phyloP scores from a whole-genome alignment of 2,888 invertebrate species.

The Oscheius sp. region DNA sequence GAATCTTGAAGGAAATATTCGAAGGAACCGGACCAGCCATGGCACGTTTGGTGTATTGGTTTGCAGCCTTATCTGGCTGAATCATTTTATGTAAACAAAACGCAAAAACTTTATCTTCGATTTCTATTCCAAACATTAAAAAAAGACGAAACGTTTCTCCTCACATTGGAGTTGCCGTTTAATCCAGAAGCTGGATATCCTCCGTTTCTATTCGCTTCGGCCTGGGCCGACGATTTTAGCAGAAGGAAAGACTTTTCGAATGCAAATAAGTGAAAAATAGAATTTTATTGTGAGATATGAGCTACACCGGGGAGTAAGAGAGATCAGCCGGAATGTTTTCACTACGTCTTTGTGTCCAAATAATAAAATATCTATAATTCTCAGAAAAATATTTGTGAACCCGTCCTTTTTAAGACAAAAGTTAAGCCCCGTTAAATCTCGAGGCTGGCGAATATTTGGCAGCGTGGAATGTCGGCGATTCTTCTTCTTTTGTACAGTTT shows the following conservation, averaged over 20 bases:
- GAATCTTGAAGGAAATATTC: not conserved
- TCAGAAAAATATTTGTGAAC: not conserved
- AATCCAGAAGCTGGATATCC: no score
- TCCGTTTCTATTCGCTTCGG: no score
- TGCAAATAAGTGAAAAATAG: no score
- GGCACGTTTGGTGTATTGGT: not conserved
- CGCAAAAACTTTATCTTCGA: no score
- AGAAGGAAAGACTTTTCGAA: no score
- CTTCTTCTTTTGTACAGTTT: not conserved
- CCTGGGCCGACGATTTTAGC: no score
- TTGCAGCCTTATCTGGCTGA: no score
- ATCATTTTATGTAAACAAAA: no score
- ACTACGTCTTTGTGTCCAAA: not conserved
- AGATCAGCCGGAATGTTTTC: conserved; percentile 20
- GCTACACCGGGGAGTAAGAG: conserved; percentile 8
- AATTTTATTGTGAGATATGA: conserved; percentile 12
- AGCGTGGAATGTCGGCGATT: not conserved
- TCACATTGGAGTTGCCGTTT: no score
- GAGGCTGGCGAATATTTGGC: not conserved
- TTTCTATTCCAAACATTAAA: no score
- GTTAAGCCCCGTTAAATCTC: not conserved
- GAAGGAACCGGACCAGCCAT: not conserved
- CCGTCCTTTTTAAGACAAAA: no score
- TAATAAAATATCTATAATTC: not conserved
- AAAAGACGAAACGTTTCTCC: no score